Conservation (phyloP, 2,113 vertebrate species). For the Myodes glareolus region DNA sequence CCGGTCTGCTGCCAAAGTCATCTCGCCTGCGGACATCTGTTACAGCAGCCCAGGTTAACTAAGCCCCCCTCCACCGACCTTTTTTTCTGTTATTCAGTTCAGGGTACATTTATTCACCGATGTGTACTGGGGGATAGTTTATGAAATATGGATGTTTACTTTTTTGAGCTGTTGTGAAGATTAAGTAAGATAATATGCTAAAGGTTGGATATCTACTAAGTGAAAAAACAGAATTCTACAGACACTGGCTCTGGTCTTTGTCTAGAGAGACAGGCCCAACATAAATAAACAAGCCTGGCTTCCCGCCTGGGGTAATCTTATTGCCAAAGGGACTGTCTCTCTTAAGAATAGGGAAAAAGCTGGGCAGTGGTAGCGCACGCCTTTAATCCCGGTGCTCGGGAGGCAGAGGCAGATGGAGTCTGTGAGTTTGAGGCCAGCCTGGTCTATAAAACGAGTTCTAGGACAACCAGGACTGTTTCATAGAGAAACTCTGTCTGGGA, state of each 20-base stretch:
- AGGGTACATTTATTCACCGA: background rate
- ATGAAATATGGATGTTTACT: background rate
- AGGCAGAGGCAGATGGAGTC: no score
- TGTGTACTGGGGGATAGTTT: background rate
- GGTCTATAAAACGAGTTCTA: no score
- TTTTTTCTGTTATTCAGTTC: background rate
- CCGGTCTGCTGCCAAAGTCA: background rate
- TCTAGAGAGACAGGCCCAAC: background rate
- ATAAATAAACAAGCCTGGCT: background rate
- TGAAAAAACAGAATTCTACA: background rate
- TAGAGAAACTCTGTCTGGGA: no score
- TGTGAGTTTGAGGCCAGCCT: no score
- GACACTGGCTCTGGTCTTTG: background rate
- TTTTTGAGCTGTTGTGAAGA: background rate
- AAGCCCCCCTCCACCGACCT: background rate
- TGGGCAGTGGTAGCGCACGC: no score
- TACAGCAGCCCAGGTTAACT: background rate
- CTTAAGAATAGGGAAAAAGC: background rate
- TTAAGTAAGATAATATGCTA: background rate
- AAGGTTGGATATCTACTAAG: background rate
- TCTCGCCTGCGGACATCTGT: background rate
- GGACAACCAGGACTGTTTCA: no score
- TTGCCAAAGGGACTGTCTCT: background rate
- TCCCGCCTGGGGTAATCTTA: background rate
- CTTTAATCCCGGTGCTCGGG: no score